Evolutionary conservation across 2,113 vertebrate genomes (phyloP).

Genomic region (Hemichromis elongatus): DNA sequence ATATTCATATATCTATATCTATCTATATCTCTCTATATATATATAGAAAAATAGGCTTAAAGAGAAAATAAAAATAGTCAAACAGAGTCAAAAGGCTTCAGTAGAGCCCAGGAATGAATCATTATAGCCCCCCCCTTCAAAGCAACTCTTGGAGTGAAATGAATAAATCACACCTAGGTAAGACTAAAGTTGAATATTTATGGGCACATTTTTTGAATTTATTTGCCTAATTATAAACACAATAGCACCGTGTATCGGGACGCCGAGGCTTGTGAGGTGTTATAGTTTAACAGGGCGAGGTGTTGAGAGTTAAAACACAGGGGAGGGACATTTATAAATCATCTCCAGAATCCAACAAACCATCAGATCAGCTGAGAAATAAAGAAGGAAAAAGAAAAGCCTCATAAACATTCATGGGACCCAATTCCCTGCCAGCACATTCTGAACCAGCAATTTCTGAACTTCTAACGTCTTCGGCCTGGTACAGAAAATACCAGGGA

Average conservation of each 20-base stretch:
- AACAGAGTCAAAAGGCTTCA: neutral
- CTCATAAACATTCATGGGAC: constrained; percentile 15
- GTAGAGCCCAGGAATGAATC: neutral
- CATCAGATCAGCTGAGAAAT: constrained; percentile 15
- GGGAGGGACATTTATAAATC: neutral
- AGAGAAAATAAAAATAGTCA: neutral
- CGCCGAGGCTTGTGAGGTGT: neutral
- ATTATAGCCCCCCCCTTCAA: neutral
- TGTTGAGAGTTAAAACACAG: constrained; percentile 20
- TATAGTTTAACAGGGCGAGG: constrained; percentile 7
- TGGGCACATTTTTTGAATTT: constrained; percentile 16
- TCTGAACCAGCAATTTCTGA: constrained; percentile 1
- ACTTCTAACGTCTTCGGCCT: neutral
- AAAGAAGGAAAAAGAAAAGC: neutral
- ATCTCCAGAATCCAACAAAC: neutral
- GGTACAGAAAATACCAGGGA: constrained; percentile 1
- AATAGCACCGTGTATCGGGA: neutral
- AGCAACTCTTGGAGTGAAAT: neutral
- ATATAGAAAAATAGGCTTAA: neutral
- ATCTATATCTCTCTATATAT: too few relatives aligned
- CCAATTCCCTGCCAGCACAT: constrained; percentile 4
- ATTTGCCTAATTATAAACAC: constrained; percentile 27
- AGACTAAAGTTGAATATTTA: neutral
- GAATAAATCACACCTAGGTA: neutral
- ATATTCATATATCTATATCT: too few relatives aligned